Evolutionary conservation across 1,140 invertebrate genomes (phyloP), one percentile per base, ranked within the genome.

Genomic region (Ips typographus): DNA sequence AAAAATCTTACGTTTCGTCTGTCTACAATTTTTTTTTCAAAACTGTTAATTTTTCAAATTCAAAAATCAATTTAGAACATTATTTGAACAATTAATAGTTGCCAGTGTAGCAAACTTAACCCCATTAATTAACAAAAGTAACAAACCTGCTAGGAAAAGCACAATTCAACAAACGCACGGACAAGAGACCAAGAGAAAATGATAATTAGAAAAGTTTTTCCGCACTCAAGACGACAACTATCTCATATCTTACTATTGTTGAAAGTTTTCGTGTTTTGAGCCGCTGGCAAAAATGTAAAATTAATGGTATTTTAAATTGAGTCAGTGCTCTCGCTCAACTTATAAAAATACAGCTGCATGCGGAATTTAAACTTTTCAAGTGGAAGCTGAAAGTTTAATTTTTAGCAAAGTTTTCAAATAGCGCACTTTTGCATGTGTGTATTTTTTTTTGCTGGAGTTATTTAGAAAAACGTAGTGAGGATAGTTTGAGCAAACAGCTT

Each of bases 171-270:
- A 22, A 22, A 22, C 1, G 44, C 1, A 49, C 22, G 44, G 22
- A 49, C 44, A 49, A 49, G 44, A 22, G 44, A 49, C 1, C 22
- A 49, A 22, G 22, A 49, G 44, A 49, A 49, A 49, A 49, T 49
- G 44, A 49, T 49, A 49, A 49, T 49, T 49, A 49, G 44, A 49
- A 49, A 49, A 49, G 6, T 22, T 49, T 49, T 49, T 49, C 44
- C 44, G 44, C 44, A 22, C 44, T 49, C 44, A 49, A 8, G 44
- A 22, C 7, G 44, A 49, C 44, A 49, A 49, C 6, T 49, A 49
- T 49, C 44, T 49, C 22, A 49, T 22, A 49, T 49, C 44, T 49
- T 22, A 49, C 44, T 49, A 49, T 49, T 49, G 44, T 49, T 49
- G 44, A 49, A 49, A 49, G 44, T 49, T 49, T 49, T 22, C 44